Conservation (phyloP, 2,113 vertebrate genomes). For the Semicossyphus pulcher region DNA sequence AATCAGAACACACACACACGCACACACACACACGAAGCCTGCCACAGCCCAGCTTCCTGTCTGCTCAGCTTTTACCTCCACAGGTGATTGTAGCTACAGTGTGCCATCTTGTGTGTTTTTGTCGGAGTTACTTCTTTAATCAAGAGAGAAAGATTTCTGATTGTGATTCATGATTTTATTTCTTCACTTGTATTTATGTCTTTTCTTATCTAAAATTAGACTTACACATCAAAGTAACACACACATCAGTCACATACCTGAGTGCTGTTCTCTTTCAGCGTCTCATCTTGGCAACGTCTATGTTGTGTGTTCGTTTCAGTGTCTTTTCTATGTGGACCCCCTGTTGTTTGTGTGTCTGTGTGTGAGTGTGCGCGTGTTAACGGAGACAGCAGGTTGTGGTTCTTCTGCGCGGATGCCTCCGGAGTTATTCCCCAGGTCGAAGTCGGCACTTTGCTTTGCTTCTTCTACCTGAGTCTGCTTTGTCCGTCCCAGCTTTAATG, state of each 20-base stretch:
- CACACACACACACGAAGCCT: background rate
- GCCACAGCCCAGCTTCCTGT: background rate
- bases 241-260: background rate
- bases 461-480: too few relatives aligned
- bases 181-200: background rate
- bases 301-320: slow-evolving; percentile 31
- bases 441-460: too few relatives aligned
- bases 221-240: background rate
- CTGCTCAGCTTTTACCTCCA: slow-evolving; percentile 9
- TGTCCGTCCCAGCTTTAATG: slow-evolving; percentile 13
- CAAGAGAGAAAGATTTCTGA: background rate
- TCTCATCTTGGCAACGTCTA: slow-evolving; percentile 24
- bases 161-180: background rate
- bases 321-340: slow-evolving; percentile 22
- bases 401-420: slow-evolving; percentile 13
- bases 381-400: slow-evolving; percentile 57
- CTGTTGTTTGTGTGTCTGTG: slow-evolving; percentile 21
- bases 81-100: slow-evolving; percentile 9
- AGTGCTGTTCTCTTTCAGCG: slow-evolving; percentile 4
- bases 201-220: too few relatives aligned
- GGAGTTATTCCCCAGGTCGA: slow-evolving; percentile 22
- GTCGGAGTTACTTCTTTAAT: background rate
- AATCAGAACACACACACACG: background rate
- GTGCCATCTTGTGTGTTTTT: background rate
- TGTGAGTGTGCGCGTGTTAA: slow-evolving; percentile 24